Conservation (phyloP, 2,888 invertebrate species). For the Priocnemis perturbator region DNA sequence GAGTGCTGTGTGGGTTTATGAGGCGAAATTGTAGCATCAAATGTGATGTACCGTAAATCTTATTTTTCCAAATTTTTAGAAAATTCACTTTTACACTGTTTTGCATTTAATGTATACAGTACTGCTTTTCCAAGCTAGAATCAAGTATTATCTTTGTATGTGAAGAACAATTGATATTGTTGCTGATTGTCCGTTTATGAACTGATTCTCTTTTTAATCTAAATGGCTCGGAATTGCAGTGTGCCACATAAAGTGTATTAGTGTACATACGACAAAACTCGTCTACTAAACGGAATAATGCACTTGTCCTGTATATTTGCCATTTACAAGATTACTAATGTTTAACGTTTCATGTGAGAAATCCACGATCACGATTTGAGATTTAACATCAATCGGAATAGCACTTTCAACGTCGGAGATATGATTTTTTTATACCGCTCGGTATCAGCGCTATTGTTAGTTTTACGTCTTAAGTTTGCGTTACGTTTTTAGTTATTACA, state of each 20-base stretch:
- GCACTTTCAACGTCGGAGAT: background rate
- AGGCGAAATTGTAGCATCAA: conserved; percentile 10
- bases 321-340: no score
- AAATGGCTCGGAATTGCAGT: no score
- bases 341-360: background rate
- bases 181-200: no score
- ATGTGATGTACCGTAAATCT: conserved; percentile 32
- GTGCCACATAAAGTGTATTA: no score
- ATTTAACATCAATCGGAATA: background rate
- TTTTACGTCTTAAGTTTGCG: conserved; percentile 40
- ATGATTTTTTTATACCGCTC: background rate
- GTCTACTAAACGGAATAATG: conserved; percentile 20
- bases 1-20: background rate
- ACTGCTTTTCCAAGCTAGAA: background rate
- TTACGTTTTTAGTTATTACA: conserved; percentile 53
- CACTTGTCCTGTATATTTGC: background rate
- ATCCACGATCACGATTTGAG: background rate
- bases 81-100: background rate
- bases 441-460: conserved; percentile 42
- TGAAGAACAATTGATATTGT: no score
- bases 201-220: no score
- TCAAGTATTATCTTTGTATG: background rate
- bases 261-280: conserved; percentile 1
- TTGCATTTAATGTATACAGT: background rate
- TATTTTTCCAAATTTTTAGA: conserved; percentile 53